These are phyloP conservation scores for Peribatodes rhomboidaria DNA, from an alignment of 2,888 invertebrate genomes.

Conservation along the genomic window DNA sequence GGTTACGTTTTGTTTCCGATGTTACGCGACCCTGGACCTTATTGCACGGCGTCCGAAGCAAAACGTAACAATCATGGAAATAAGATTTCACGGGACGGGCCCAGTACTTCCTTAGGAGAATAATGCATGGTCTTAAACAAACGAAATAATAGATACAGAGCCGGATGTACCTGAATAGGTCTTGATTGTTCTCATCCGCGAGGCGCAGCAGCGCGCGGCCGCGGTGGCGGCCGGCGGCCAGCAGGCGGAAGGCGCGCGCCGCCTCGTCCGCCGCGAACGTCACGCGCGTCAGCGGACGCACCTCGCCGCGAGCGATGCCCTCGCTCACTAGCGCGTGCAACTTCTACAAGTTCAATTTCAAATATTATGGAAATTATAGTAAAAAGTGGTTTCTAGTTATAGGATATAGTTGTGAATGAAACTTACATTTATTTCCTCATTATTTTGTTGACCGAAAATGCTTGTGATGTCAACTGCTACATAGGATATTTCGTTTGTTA, in stretches of 20 bases:
- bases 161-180: slow-evolving; percentile 48
- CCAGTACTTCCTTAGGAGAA: neutral
- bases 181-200: slow-evolving; percentile 29
- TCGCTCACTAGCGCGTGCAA: neutral
- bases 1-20: too few relatives aligned
- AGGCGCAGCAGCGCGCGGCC: slow-evolving; percentile 63
- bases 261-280: slow-evolving; percentile 54
- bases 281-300: slow-evolving; percentile 63
- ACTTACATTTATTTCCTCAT: slow-evolving; percentile 26
- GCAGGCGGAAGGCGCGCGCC: slow-evolving; percentile 59
- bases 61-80: too few relatives aligned
- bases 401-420: slow-evolving; percentile 46
- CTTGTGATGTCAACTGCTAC: slow-evolving; percentile 48
- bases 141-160: neutral
- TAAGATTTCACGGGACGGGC: too few relatives aligned
- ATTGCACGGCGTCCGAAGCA: too few relatives aligned
- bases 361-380: too few relatives aligned
- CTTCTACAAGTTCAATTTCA: neutral
- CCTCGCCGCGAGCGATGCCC: slow-evolving; percentile 34
- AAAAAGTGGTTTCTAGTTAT: too few relatives aligned
- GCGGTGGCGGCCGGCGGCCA: slow-evolving; percentile 58
- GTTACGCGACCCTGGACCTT: too few relatives aligned
- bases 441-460: slow-evolving; percentile 32
- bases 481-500: slow-evolving; percentile 46
- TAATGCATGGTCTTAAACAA: neutral